Percentiles rank a stretch among this genome's conserved stretches.
These are phyloP conservation scores for Leptothorax acervorum DNA, from an alignment of 2,888 invertebrate species.

Conservation along the genomic window DNA sequence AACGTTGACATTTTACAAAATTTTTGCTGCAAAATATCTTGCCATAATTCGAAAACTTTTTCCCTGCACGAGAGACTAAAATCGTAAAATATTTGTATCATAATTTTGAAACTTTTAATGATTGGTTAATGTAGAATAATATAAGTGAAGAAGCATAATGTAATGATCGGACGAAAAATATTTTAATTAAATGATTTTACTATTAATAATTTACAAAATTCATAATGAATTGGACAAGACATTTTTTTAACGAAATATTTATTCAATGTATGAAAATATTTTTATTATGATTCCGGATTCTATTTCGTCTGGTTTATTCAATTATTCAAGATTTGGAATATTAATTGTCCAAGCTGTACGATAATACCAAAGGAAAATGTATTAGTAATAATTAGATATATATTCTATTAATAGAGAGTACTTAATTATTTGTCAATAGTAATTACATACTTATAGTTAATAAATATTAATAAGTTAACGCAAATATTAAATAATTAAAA, in stretches of 20 bases:
- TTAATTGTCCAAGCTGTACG: neutral
- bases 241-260: neutral
- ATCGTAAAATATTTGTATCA: neutral
- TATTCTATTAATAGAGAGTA: neutral
- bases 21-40: neutral
- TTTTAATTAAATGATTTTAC: neutral
- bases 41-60: neutral
- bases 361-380: neutral
- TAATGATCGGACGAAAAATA: neutral
- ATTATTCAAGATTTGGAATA: conserved; percentile 13
- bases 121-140: neutral
- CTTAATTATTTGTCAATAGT: neutral
- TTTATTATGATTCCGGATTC: neutral
- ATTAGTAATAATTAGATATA: neutral
- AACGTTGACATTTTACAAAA: conserved; percentile 9
- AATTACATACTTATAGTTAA: neutral
- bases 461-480: neutral
- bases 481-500: neutral
- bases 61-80: neutral
- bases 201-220: neutral
- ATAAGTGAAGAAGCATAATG: neutral
- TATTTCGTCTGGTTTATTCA: neutral
- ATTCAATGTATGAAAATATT: neutral
- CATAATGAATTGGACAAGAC: neutral
- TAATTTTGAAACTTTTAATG: neutral